Conservation (phyloP, 1,140 invertebrate genomes). For the Bombus waltoni region DNA sequence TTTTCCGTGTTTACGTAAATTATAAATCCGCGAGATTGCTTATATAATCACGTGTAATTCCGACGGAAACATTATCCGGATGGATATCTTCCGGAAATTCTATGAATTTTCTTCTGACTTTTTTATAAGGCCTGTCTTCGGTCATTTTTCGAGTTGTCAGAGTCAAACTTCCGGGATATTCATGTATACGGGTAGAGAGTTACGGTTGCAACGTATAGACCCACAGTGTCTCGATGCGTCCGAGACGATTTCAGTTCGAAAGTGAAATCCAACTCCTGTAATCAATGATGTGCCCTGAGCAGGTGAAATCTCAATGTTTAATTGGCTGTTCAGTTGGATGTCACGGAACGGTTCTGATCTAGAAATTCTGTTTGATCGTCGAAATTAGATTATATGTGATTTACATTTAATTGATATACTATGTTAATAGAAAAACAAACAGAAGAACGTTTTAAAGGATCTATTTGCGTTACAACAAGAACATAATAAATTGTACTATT, state of each 20-base stretch:
- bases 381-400: background rate
- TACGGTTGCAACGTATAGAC: conserved; percentile 19
- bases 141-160: background rate
- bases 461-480: background rate
- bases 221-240: conserved; percentile 33
- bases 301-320: conserved; percentile 54
- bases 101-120: background rate
- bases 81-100: conserved; percentile 2
- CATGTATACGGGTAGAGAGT: conserved; percentile 7
- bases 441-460: background rate
- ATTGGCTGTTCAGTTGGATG: conserved; percentile 23
- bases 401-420: background rate
- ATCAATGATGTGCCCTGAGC: conserved; percentile 54
- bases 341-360: background rate
- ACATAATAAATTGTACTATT: background rate
- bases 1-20: conserved; percentile 22
- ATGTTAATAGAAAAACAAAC: background rate
- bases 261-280: conserved; percentile 56
- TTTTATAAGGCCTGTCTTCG: background rate
- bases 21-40: conserved; percentile 19
- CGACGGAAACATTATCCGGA: background rate
- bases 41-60: conserved; percentile 26
- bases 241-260: conserved; percentile 54
- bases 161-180: conserved; percentile 22
- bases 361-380: background rate